Base-by-base conservation (phyloP, 2,797 vertebrate genomes). In the Sylvilagus floridanus region DNA sequence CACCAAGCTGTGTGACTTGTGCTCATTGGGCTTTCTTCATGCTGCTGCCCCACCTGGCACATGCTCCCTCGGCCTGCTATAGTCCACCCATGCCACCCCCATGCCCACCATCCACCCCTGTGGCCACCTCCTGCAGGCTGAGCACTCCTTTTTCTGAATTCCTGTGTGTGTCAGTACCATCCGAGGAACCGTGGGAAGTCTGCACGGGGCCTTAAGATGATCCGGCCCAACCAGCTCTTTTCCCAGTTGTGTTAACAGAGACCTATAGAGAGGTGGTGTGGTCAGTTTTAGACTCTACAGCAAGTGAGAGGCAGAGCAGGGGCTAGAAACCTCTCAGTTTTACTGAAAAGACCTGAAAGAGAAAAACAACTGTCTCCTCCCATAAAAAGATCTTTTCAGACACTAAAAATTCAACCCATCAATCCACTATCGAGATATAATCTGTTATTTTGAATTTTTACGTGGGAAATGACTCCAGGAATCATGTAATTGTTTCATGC, bases 361-460 rank as follows among this genome's bases (percentile, higher is more conserved):
- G 16, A 72, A 21, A 72, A 28, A 50, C 37, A 71, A 17, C 6
- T 21, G 4, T n/a, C 21, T 8, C 35, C 32, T 71, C 11, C 28
- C 28, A 54, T 30, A n/a, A 14, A 66, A 22, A 28, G 63, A 14
- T 17, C 9, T 66, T 30, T 30, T 66, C 28, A 66, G 13, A n/a
- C 8, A 65, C 19, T 63, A 65, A 65, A 72, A 71, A 52, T n/a
- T 28, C 13, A 90, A 47, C 22, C 47, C 73, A 47, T 68, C 24
- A 50, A n/a, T 9, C 24, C 35, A 52, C 86, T 93, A 1, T 60
- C 68, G 73, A 63, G 19, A 66, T 62, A 11, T 32, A 57, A 26
- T 75, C 19, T 88, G 5, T 75, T 91, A 30, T 14, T 90, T 90
- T 14, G 71, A 47, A 47, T 47, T 47, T 78, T 94, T 85, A 26